Base-by-base conservation (phyloP, 2,888 invertebrate species). In the Acanthosoma haemorrhoidale region DNA sequence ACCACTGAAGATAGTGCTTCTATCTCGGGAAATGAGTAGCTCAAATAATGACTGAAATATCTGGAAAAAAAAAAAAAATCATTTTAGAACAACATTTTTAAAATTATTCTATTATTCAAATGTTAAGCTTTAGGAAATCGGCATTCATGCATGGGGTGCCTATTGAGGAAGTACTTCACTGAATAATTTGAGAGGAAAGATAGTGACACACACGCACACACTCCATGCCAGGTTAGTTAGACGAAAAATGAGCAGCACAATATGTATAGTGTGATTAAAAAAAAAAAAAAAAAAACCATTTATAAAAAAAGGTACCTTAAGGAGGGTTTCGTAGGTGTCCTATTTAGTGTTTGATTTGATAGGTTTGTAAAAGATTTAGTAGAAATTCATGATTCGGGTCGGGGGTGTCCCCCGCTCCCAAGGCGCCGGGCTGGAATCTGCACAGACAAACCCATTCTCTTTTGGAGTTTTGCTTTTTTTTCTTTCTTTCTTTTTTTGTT, bases 391-490 rank as follows among this genome's bases (percentile, higher is more conserved):
- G 70, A 74, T 73, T 68, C 74, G 71, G 60, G 74, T 73, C 16
- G 75, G 73, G 68, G 74, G 39, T 36, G 34, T 41, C 6, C 73
- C 75, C 36, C 71, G 61, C 36, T 71, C 70, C 75, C 75, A 75
- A 38, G 71, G 71, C 69, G 75, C 74, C 39, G 74, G 75, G 66
- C 70, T 75, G 72, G 74, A 69, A 75, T 75, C 75, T 75, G 74
- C 73, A 75, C 75, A 75, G 69, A 72, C 64, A 70, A 72, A 72
- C 72, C 72, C 71, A 72, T 67, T 63, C 63, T 70, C 39, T 70
- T 58, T 70, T 31, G 38, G 21, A 57, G n/a, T 57, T 68, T 39
- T 68, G 57, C 41, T 68, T 59, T 57, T 34, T 67, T 18, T 31
- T 32, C 58, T 58, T 15, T 15, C 29, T 58, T 32, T 58, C 36